Evolutionary conservation across 2,113 vertebrate species (phyloP), one percentile per base, ranked within the genome.

Genomic region (Nesogale talazaci): DNA sequence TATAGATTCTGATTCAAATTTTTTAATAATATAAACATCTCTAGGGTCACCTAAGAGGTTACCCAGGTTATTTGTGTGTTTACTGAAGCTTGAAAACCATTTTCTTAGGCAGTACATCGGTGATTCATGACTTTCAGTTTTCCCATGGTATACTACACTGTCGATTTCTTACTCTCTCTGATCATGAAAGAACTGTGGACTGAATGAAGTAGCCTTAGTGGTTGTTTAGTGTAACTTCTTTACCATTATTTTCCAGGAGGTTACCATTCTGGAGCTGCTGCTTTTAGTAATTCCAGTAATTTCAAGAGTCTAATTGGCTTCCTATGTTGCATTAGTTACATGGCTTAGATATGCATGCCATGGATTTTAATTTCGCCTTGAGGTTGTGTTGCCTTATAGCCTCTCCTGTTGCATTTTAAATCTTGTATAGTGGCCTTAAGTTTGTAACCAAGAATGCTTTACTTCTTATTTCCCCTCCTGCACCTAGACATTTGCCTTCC

Each of bases 381-480:
- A 52, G 46, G 6, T 52, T 52, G 46, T 52, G 31, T 86, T 95
- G 70, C 79, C 52, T 94, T 85, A 15, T 83, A 72, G 76, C 25
- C 12, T 81, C 34, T 74, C 17, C 14, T 92, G 59, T 63, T 89
- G 36, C 31, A 78, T 88, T 92, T 88, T 56, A 88, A 78, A 69
- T 85, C 61, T 83, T 86, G 31, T 77, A 77, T 22, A 52, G 0
- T 88, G 80, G 14, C 77, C 59, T 74, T 90, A 77, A 84, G 27
- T 84, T 90, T 88, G 69, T 93, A 89, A 93, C 38, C 40, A 92
- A 2, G 80, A 85, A 42, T 82, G 42, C 83, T 92, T 75, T 90
- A 67, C 36, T 94, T 93, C 61, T 81, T 84, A 10, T 89, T 95
- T 94, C 4, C 46, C 14, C 46, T 52, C 46, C 46, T 52, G 46